Evolutionary conservation across 2,888 invertebrate species (phyloP).

Genomic region (Meandrusa payeni): DNA sequence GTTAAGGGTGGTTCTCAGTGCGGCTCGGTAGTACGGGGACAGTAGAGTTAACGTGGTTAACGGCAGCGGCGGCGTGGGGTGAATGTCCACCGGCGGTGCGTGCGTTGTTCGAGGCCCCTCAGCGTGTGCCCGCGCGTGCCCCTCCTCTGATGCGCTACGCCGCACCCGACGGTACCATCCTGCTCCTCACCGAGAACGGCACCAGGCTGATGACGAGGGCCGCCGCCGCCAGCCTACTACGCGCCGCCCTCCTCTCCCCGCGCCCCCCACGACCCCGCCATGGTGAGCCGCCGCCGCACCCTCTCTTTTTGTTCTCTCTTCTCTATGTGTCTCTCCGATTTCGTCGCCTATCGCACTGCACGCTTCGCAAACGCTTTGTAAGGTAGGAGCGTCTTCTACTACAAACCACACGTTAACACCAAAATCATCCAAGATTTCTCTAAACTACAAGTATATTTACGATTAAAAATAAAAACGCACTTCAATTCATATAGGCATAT

Average conservation of each 20-base stretch:
- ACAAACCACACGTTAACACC: no score
- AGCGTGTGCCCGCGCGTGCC: constrained; percentile 62
- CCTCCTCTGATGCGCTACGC: constrained; percentile 82
- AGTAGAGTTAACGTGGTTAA: constrained; percentile 70
- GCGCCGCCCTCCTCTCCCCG: constrained; percentile 78
- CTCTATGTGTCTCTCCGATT: constrained; percentile 72
- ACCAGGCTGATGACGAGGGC: constrained; percentile 80
- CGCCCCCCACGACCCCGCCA: constrained; percentile 75
- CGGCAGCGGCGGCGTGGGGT: constrained; percentile 76
- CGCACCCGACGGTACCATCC: constrained; percentile 82
- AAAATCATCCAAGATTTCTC: no score
- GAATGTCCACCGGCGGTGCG: constrained; percentile 76
- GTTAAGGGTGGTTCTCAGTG: constrained; percentile 63
- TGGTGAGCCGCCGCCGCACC: constrained; percentile 77
- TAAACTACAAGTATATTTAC: no score
- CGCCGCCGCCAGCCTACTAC: constrained; percentile 76
- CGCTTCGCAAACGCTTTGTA: constrained; percentile 74
- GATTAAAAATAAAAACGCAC: no score
- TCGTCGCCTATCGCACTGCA: constrained; percentile 77
- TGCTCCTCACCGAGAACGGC: constrained; percentile 84
- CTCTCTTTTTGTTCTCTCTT: constrained; percentile 59
- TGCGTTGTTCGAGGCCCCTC: constrained; percentile 76
- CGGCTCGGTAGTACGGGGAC: constrained; percentile 61
- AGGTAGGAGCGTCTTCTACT: constrained; percentile 67
- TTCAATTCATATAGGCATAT: no score